phyloP scores from a whole-genome alignment of 2,113 vertebrate species.

The Henicopernis longicauda region DNA sequence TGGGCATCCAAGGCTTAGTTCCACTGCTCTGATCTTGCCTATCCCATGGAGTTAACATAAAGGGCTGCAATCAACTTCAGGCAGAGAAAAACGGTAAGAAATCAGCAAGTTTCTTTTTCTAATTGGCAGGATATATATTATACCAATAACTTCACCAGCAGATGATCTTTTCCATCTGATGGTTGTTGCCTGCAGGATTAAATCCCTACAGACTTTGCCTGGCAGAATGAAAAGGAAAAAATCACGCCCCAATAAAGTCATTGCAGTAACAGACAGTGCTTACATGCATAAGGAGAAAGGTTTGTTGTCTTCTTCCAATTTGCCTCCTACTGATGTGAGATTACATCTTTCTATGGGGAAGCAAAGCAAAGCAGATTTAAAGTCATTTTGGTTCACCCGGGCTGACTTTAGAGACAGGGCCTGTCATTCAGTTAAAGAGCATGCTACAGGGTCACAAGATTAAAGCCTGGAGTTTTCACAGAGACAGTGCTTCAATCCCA shows the following conservation, averaged over 20 bases:
- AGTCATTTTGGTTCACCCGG: not conserved
- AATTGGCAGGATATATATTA: conserved; percentile 21
- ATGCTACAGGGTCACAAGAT: not conserved
- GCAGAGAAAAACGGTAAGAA: not conserved
- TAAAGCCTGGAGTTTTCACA: not conserved
- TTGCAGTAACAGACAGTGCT: not conserved
- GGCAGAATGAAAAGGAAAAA: conserved; percentile 1
- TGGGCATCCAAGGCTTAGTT: not conserved
- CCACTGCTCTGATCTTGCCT: not conserved
- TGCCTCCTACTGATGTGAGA: not conserved
- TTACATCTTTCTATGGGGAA: not conserved
- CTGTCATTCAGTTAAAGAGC: not conserved
- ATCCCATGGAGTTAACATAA: not conserved
- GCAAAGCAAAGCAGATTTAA: not conserved
- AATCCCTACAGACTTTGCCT: not conserved
- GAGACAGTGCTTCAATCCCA: not conserved
- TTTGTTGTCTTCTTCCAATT: not conserved
- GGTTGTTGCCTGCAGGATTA: conserved; percentile 13
- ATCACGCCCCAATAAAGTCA: not conserved
- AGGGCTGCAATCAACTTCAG: not conserved
- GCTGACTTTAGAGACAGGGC: not conserved
- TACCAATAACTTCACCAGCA: conserved; percentile 34
- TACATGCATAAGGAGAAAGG: not conserved
- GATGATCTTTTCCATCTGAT: conserved; percentile 28
- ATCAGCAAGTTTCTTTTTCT: not conserved